phyloP scores from a whole-genome alignment of 2,797 vertebrate genomes.

The Chloroceryle amazona region DNA sequence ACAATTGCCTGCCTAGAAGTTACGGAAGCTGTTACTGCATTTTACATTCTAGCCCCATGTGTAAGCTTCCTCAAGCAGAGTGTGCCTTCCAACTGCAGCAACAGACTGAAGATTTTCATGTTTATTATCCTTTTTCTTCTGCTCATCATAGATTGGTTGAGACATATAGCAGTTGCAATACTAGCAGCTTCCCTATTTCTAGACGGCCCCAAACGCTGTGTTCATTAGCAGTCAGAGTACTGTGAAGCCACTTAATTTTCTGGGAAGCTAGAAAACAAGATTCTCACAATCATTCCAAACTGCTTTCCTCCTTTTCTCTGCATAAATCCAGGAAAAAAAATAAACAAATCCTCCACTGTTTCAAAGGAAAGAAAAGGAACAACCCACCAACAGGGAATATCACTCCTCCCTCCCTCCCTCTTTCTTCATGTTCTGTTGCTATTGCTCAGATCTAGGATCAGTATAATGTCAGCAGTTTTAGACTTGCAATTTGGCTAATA shows the following conservation, averaged over 20 bases:
- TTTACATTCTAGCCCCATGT: background rate
- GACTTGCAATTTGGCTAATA: slow-evolving; percentile 3
- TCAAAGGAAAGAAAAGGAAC: background rate
- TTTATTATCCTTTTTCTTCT: background rate
- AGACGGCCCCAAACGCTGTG: background rate
- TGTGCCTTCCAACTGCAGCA: background rate
- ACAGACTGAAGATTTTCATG: background rate
- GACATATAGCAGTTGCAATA: background rate
- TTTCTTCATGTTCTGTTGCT: background rate
- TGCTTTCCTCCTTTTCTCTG: background rate
- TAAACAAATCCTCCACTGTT: background rate
- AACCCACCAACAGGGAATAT: background rate
- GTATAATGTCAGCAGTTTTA: background rate
- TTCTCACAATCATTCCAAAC: background rate
- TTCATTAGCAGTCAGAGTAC: background rate
- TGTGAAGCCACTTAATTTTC: background rate
- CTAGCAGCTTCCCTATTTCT: background rate
- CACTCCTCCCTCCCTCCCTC: background rate
- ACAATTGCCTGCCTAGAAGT: background rate
- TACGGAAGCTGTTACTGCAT: background rate
- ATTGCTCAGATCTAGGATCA: background rate
- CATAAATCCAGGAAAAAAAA: background rate
- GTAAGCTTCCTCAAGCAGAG: background rate
- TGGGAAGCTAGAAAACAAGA: background rate
- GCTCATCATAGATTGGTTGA: background rate